Evolutionary conservation across 2,888 invertebrate genomes (phyloP).

Genomic region (Sesia apiformis): DNA sequence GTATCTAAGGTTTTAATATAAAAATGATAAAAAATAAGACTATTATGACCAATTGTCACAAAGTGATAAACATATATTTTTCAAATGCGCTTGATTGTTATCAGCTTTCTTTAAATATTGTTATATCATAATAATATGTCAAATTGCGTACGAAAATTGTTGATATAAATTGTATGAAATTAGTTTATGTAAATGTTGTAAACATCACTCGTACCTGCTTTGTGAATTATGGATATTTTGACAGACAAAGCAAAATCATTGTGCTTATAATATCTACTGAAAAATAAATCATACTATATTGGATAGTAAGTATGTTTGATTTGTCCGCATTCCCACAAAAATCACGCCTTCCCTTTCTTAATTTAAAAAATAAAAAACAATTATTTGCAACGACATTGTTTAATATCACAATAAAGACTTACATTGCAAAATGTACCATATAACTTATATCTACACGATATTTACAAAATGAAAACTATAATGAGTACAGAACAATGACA

Average conservation of each 20-base stretch:
- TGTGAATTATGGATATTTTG: slow-evolving; percentile 62
- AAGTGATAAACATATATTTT: slow-evolving; percentile 24
- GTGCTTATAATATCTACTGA: slow-evolving; percentile 61
- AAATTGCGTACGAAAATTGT: not conserved
- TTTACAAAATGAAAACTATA: no score
- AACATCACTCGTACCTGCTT: slow-evolving; percentile 73
- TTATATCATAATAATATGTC: not conserved
- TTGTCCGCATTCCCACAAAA: slow-evolving; percentile 7
- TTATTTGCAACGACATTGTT: slow-evolving; percentile 30
- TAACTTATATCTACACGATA: no score
- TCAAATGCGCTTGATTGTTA: not conserved
- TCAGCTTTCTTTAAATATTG: not conserved
- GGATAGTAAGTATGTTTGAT: slow-evolving; percentile 28
- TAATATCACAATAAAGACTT: slow-evolving; percentile 51
- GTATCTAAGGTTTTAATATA: not conserved
- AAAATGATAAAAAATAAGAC: not conserved
- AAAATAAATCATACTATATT: slow-evolving; percentile 68
- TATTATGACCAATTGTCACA: slow-evolving; percentile 21
- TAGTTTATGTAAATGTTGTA: slow-evolving; percentile 60
- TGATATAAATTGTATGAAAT: slow-evolving; percentile 21
- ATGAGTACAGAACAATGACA: no score
- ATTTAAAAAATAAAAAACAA: no score
- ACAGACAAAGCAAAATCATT: slow-evolving; percentile 73
- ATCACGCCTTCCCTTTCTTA: not conserved
- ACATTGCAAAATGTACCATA: slow-evolving; percentile 29